Base-by-base conservation (phyloP, 2,113 vertebrate species). In the Siniperca chuatsi region DNA sequence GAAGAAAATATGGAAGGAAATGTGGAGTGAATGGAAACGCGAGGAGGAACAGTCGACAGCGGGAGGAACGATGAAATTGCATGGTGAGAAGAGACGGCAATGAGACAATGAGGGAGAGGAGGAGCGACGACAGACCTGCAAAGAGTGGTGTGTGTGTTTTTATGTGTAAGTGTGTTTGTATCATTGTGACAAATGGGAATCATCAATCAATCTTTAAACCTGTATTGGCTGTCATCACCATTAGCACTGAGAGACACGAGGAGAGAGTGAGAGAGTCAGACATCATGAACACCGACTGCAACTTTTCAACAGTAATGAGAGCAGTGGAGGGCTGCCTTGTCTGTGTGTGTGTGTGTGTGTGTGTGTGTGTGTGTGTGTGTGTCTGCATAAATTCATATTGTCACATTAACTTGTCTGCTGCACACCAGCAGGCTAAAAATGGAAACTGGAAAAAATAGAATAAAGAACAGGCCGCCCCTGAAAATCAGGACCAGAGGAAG, bases 401-500 rank as follows among this genome's bases (percentile, higher is more conserved):
- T 82, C 75, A 83, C 65, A 69, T 58, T 68, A 29, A 23, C 37
- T 20, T 4, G 21, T 54, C 65, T 66, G 57, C 52, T 20, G 13
- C 68, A 61, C 57, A 54, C 10, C 42, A 42, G 62, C 50, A 6
- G 61, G 33, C 37, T 87, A 82, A 79, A 85, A 74, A 80, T 61
- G 37, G 69, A 79, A 84, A 62, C 0, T 7, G 21, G 4, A 48
- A 44, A 4, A 67, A 16, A 69, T 3, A 70, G 42, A 25, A 50
- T 25, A 78, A 46, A 77, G 15, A 69, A 52, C 6, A 35, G 29
- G 75, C 23, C 50, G 4, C 25, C 48, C 6, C 16, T 18, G 48
- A 65, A 64, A 18, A 64, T 18, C 25, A 35, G 67, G 13, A 13
- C n/a, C 1, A 4, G 33, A 52, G 18, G 67, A 69, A 20, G 52